phyloP scores from a whole-genome alignment of 2,888 invertebrate species.

The Tachystola acroxantha region DNA sequence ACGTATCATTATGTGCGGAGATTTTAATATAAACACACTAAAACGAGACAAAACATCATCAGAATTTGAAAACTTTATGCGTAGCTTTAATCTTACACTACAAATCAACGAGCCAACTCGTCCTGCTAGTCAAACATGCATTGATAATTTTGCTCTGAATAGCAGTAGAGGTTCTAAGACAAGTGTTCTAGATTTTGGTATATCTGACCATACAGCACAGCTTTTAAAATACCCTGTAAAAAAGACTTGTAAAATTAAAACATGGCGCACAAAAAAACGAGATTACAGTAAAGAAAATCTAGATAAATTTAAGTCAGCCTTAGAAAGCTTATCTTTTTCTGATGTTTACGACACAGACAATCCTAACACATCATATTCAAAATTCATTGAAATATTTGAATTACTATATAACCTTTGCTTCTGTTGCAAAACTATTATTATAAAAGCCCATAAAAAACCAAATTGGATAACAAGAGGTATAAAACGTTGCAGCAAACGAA shows the following conservation, averaged over 20 bases:
- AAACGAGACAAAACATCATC: neutral
- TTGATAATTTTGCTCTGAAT: constrained; percentile 6
- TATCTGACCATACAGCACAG: constrained; percentile 8
- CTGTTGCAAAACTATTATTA: neutral
- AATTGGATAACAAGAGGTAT: constrained; percentile 4
- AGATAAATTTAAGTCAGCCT: neutral
- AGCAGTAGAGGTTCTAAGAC: neutral
- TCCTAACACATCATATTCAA: constrained; percentile 1
- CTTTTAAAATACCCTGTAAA: constrained; percentile 3
- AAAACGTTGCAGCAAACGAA: neutral
- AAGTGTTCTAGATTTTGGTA: neutral
- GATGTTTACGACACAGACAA: neutral
- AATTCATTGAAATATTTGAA: constrained; percentile 2
- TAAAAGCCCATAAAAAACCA: neutral
- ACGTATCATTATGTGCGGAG: neutral
- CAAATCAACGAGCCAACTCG: neutral
- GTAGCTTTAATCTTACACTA: neutral
- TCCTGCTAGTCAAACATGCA: neutral
- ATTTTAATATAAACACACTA: neutral
- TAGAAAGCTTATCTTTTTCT: constrained; percentile 3
- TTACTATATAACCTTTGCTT: constrained; percentile 3
- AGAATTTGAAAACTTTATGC: neutral
- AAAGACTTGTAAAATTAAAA: constrained; percentile 1
- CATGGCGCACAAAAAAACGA: neutral
- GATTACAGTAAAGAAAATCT: constrained; percentile 4